Evolutionary conservation across 2,113 vertebrate species (phyloP).

Genomic region (Aramus guarauna): DNA sequence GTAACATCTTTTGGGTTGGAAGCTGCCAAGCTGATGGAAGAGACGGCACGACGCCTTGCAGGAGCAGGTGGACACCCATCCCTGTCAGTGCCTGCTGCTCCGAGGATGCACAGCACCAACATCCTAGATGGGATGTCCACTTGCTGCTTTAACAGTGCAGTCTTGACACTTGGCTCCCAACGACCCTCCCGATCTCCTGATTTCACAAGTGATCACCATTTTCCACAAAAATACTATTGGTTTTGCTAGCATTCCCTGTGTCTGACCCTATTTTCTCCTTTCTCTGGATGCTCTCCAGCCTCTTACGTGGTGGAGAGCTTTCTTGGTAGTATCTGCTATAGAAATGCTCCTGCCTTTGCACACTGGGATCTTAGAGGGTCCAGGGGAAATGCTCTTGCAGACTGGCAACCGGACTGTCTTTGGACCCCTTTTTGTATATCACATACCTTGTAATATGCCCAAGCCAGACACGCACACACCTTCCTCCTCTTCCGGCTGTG

Average conservation of each 20-base stretch:
- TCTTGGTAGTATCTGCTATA: rapidly evolving
- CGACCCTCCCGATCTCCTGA: neutral
- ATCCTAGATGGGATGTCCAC: neutral
- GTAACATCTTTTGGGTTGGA: neutral
- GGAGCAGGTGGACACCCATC: neutral
- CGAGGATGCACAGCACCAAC: neutral
- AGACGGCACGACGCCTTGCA: rapidly evolving
- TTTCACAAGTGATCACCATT: neutral
- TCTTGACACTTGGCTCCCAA: neutral
- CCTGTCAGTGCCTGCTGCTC: neutral
- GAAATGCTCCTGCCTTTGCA: neutral
- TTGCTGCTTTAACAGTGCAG: neutral
- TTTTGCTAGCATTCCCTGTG: neutral
- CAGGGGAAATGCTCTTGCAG: neutral
- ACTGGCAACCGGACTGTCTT: neutral
- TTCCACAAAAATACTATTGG: neutral
- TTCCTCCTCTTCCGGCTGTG: neutral
- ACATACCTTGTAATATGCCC: neutral
- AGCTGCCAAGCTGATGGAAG: neutral
- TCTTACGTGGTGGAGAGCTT: neutral
- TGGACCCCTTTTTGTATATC: neutral
- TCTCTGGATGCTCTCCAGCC: neutral
- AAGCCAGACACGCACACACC: neutral
- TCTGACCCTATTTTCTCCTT: neutral
- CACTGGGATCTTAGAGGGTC: neutral